Evolutionary conservation across 2,888 invertebrate genomes (phyloP).

Genomic region (Zaprionus obscuricornis): DNA sequence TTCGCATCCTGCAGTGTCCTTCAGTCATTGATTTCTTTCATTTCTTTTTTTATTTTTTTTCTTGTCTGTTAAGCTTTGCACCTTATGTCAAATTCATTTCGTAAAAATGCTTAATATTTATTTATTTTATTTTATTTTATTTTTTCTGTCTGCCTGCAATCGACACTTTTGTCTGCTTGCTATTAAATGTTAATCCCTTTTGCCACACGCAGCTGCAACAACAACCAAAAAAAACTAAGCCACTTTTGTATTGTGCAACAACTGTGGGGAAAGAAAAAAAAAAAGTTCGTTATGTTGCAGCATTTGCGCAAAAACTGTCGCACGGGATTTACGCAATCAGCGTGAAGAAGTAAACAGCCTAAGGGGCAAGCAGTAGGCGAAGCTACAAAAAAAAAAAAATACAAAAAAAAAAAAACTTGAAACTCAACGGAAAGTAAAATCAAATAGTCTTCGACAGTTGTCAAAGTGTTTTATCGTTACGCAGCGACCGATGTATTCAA

Average conservation of each 20-base stretch:
- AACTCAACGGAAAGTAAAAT: no score
- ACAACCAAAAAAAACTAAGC: constrained; percentile 43
- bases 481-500: no score
- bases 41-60: no score
- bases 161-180: no score
- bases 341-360: not conserved
- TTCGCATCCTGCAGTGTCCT: no score
- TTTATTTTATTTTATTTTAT: no score
- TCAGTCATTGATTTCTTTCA: constrained; percentile 10
- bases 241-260: constrained; percentile 25
- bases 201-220: not conserved
- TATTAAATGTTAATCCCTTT: constrained; percentile 36
- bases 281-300: constrained; percentile 36
- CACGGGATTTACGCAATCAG: constrained; percentile 50
- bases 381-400: no score
- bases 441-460: constrained; percentile 15
- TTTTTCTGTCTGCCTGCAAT: constrained; percentile 19
- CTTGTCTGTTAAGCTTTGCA: constrained; percentile 9
- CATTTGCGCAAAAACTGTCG: constrained; percentile 43
- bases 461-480: constrained; percentile 28
- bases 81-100: constrained; percentile 40
- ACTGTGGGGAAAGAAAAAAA: constrained; percentile 1
- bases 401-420: no score
- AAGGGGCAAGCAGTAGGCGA: not conserved
- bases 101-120: no score